Base-by-base conservation (phyloP, 2,888 invertebrate species). In the Drosophila bunnanda region DNA sequence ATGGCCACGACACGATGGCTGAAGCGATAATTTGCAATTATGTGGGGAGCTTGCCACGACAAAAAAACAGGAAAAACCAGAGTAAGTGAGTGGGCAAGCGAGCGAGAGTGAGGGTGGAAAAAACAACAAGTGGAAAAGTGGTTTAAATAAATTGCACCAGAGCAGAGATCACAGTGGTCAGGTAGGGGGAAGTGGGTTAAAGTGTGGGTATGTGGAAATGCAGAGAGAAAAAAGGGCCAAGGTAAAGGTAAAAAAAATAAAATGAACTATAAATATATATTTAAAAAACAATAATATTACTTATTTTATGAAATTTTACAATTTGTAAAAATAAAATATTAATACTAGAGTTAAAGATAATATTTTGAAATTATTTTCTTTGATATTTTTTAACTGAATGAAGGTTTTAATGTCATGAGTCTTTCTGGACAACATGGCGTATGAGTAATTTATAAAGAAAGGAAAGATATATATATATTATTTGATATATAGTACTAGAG, bases 21-120 rank as follows among this genome's bases (percentile, higher is more conserved):
- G 79, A 56, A 64, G 83, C 81, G 82, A 82, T 82, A 82, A 82
- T 82, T 88, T 74, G 88, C 83, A 82, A 82, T 88, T 82, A 72
- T 86, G 88, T 80, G 88, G 72, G 70, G 56, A 53, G 70, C 36
- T 12, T 38, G 17, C 58, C 70, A 25, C 15, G 58, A 38, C 17
- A 58, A 34, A 48, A 50, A 38, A 58, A 36, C 12, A 43, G 15
- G 28, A 28, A 32, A 57, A 32, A 17, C 20, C 15, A 15, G 32
- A 52, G 30, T 53, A 52, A 56, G 20, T 46, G 54, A 54, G 38
- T 22, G 59, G 9, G 20, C 25, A 28, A 53, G 53, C 8, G 30
- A 43, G 67, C 15, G 17, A 57, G 20, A 32, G 50, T 34, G 50
- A 22, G 32, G 50, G 50, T 52, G 32, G 50, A 52, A 52, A 46